Base-by-base conservation (phyloP, 2,797 vertebrate genomes). In the Sternotherus odoratus region DNA sequence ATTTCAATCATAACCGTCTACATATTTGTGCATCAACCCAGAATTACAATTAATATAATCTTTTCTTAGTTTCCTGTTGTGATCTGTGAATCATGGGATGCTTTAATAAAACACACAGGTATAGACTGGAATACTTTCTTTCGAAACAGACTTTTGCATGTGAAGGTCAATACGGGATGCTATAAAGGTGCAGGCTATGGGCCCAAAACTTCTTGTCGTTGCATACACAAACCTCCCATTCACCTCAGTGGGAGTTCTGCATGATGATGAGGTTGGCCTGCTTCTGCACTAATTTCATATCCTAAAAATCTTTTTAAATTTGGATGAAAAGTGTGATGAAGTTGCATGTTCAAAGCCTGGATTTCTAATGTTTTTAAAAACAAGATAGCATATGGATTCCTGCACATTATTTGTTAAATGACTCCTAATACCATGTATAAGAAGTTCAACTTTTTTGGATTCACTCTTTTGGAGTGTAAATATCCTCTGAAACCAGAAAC, bases 371-470 rank as follows among this genome's bases (percentile, higher is more conserved):
- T 23, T 63, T 80, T 49, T 92, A 77, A 83, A 89, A 91, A 87
- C 78, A 94, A 96, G 85, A 75, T 84, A 91, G 78, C 39, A 86
- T 92, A 86, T 78, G 5, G 3, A 72, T 75, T 94, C 3, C n/a
- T 89, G 92, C 90, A n/a, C 88, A 8, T 92, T 87, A 79, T 0
- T 49, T 95, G 86, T 63, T 95, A 75, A 75, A 88, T 81, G 49
- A 72, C 57, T 28, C 72, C 95, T 89, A 87, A n/a, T 92, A 79
- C 72, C 81, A 91, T 79, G 82, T 72, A 72, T 92, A 93, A 94
- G 86, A 82, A 26, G 8, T 66, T 66, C 95, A 60, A 77, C 53
- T 8, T 84, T 56, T 86, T 94, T 81, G 91, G 94, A 91, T 92
- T 80, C 88, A 92, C 12, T 30, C 28, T 57, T 57, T 54, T 26